Evolutionary conservation across 2,888 invertebrate genomes (phyloP).

Genomic region (Acleris laterana): DNA sequence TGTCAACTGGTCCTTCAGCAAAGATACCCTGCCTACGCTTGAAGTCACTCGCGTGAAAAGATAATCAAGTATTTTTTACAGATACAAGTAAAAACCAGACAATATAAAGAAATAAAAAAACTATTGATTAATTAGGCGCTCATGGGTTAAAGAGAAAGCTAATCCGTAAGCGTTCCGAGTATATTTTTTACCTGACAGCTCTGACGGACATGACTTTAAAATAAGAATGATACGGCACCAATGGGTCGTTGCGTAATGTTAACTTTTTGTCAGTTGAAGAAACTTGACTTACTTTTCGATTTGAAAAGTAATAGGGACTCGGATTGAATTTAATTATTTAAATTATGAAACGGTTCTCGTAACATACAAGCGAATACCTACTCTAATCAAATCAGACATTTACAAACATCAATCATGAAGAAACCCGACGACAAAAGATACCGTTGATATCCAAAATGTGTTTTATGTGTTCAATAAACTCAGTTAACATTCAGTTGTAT

Average conservation of each 20-base stretch:
- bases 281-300: slow-evolving; percentile 29
- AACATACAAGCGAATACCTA: too few species aligned
- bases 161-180: slow-evolving; percentile 29
- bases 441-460: too few species aligned
- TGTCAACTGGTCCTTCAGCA: slow-evolving; percentile 44
- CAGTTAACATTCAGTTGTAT: slow-evolving; percentile 1
- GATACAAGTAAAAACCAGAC: neutral
- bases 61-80: neutral
- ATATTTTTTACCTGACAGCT: slow-evolving; percentile 34
- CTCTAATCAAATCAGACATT: too few species aligned
- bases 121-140: slow-evolving; percentile 25
- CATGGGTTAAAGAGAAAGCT: slow-evolving; percentile 37
- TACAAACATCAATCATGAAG: too few species aligned
- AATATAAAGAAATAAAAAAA: slow-evolving; percentile 21
- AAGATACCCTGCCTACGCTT: neutral
- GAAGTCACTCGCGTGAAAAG: neutral
- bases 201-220: slow-evolving; percentile 33
- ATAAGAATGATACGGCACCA: slow-evolving; percentile 35
- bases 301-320: too few species aligned
- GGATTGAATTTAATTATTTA: too few species aligned
- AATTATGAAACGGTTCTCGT: too few species aligned
- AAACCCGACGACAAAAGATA: too few species aligned
- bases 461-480: slow-evolving; percentile 3
- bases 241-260: slow-evolving; percentile 31
- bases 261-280: slow-evolving; percentile 25